Base-by-base conservation (phyloP, 2,113 vertebrate genomes). In the Apodemus speciosus region DNA sequence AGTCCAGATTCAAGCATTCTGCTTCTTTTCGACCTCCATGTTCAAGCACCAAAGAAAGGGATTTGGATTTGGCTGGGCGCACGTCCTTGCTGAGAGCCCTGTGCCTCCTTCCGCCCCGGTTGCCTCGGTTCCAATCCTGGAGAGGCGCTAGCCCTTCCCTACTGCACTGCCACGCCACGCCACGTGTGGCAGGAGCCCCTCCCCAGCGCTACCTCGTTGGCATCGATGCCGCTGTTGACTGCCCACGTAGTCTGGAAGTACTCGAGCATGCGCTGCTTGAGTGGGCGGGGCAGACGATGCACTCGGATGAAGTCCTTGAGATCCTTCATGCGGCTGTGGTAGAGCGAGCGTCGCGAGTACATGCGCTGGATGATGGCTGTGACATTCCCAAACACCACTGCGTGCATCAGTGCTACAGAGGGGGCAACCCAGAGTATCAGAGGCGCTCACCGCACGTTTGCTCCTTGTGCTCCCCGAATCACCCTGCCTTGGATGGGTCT, bases 181-280 rank as follows among this genome's bases (percentile, higher is more conserved):
- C 43, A 46, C 43, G 43, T 46, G 1, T 0, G 1, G 0, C 0
- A 10, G n/a, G 46, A 38, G 25, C 6, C 38, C 43, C 43, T 49
- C 97, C 38, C 9, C 49, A 14, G 71, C 40, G 9, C 83, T 96
- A 99, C 99, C 99, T 99, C 99, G 0, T 99, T 99, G 64, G 99
- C 98, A 0, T 99, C 99, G 23, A 99, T 99, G 97, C 99, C 99
- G 1, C 99, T 99, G 98, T 99, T 99, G 96, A 99, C 99, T 0
- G 99, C 99, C 99, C 99, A 99, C 0, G 99, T 99, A 96, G 99
- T 99, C 98, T 99, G 99, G 98, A 99, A 99, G 94, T 99, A 99
- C 96, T 99, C 99, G 56, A 99, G 98, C 99, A 99, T 98, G 91
- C 99, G 98, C 98, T 99, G 99, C 97, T 99, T 99, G 93, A 99